Evolutionary conservation across 2,113 vertebrate species (phyloP).

Genomic region (Hydrolagus affinis): DNA sequence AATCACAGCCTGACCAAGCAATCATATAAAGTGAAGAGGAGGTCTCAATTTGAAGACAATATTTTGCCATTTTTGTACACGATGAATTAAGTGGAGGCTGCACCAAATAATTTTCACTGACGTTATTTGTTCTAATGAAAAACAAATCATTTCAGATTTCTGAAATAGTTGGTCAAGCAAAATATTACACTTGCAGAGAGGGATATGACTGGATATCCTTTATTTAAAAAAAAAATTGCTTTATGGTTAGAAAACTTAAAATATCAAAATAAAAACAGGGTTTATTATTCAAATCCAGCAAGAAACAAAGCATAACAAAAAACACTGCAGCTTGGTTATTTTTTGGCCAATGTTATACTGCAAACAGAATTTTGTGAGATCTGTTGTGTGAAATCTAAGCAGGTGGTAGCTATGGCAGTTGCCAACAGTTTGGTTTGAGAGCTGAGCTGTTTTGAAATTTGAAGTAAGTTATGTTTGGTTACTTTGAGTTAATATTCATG

Average conservation of each 20-base stretch:
- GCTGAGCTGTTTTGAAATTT: neutral
- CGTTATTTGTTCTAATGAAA: no score
- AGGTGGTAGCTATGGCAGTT: neutral
- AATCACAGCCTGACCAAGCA: no score
- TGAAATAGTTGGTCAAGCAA: no score
- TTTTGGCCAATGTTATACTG: constrained; percentile 17
- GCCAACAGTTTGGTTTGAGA: neutral
- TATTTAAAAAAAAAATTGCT: neutral
- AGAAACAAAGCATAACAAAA: neutral
- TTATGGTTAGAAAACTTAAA: neutral
- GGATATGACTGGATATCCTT: neutral
- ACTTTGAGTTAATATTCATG: neutral
- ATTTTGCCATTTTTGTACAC: no score
- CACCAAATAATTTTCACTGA: neutral
- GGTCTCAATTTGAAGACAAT: no score
- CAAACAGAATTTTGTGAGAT: constrained; percentile 8
- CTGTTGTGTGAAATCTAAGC: constrained; percentile 5
- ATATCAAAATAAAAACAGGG: neutral
- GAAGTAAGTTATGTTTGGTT: neutral
- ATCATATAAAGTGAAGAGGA: no score
- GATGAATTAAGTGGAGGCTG: neutral
- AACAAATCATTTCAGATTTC: no score
- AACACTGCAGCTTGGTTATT: neutral
- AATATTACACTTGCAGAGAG: neutral
- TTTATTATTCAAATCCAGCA: neutral